Evolutionary conservation across 2,797 vertebrate genomes (phyloP).

Genomic region (Sorex maritimensis): DNA sequence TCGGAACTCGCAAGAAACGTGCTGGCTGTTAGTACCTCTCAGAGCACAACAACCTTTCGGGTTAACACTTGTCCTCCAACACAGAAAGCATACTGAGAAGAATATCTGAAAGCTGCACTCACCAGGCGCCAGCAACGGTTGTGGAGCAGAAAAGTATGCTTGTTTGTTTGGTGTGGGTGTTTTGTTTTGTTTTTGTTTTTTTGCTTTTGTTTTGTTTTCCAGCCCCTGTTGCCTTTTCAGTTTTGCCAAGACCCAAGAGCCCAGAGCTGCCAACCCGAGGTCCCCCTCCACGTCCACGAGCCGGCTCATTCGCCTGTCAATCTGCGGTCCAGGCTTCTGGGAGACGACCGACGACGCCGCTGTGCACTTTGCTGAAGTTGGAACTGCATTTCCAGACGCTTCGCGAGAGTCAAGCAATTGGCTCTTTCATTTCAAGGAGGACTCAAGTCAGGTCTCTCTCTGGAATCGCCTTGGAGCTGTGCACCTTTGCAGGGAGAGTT

Average conservation of each 20-base stretch:
- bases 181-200: conserved; percentile 69
- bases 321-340: conserved; percentile 92
- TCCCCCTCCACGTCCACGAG: conserved; percentile 90
- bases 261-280: conserved; percentile 92
- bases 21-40: conserved; percentile 11
- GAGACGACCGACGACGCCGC: conserved; percentile 89
- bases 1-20: conserved; percentile 41
- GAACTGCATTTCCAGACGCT: conserved; percentile 88
- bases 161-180: too few species aligned
- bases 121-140: conserved; percentile 93
- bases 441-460: conserved; percentile 86
- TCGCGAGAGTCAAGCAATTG: conserved; percentile 83
- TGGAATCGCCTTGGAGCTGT: conserved; percentile 87
- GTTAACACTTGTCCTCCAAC: conserved; percentile 59
- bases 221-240: conserved; percentile 92
- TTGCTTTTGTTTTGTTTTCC: conserved; percentile 77
- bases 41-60: conserved; percentile 40
- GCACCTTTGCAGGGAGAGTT: conserved; percentile 85
- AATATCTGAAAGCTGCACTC: conserved; percentile 91
- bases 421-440: conserved; percentile 86
- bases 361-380: conserved; percentile 93
- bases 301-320: conserved; percentile 92
- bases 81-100: conserved; percentile 85
- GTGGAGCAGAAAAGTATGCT: conserved; percentile 91
- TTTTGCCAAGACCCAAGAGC: conserved; percentile 91